Evolutionary conservation across 1,140 invertebrate genomes (phyloP), one percentile per base, ranked within the genome.

Genomic region (Atta colombica): DNA sequence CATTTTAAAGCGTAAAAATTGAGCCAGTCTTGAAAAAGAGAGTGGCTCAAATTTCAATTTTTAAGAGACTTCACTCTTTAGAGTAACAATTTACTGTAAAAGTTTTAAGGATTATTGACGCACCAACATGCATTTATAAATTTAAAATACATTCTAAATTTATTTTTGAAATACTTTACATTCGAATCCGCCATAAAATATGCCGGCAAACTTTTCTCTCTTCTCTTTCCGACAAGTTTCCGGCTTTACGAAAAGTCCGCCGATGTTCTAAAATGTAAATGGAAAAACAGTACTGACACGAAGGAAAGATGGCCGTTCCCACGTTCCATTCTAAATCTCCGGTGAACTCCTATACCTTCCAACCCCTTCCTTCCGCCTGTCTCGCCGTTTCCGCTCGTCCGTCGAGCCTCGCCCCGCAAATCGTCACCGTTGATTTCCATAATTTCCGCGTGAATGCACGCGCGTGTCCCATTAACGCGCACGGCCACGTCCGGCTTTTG

Each of bases 371-470:
- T 78, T 78, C 61, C 82, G 60, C 51, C 39, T 65, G 66, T 66
- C 35, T n/a, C 31, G 58, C 31, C 72, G 45, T 84, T 87, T 87
- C 85, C 78, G 78, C 78, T 55, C 61, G 61, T 66, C 66, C 72
- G 28, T 39, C 53, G 53, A 71, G 69, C 18, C 65, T 69, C 65
- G 21, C 35, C 39, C 60, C 60, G 60, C 75, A 77, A 77, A 87
- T 89, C 87, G 87, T 88, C 87, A 77, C 66, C 85, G 87, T 69
- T 71, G 45, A 90, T 90, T 90, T 90, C 81, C 88, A 88, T 90
- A 90, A 90, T 89, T 88, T 87, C 89, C 86, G 86, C 86, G 88
- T 63, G 86, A 90, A 75, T 87, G 89, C 80, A 82, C 74, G 88
- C 88, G 89, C 86, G 86, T 86, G 88, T 75, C 80, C 86, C 88